Conservation (phyloP, 2,797 vertebrate species). For the Sebastes oblongus region DNA sequence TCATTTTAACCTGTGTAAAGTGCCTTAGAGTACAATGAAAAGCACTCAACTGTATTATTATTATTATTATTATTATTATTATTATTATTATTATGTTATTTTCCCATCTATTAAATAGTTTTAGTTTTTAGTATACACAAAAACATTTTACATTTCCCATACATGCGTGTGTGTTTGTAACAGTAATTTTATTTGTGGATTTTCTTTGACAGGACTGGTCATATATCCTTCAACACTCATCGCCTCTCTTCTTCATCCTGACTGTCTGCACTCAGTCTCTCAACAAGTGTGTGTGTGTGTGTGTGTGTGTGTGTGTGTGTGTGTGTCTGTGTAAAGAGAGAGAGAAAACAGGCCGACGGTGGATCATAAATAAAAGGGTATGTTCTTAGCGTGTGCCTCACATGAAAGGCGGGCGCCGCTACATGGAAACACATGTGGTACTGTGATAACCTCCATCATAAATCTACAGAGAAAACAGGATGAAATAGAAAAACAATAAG, state of each 20-base stretch:
- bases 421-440: conserved; percentile 59
- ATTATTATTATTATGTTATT: too few species aligned
- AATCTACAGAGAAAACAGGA: conserved; percentile 5
- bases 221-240: conserved; percentile 38
- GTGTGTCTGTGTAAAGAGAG: neutral
- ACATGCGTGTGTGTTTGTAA: neutral
- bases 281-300: conserved; percentile 13
- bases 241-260: conserved; percentile 1
- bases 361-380: conserved; percentile 54
- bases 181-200: conserved; percentile 7
- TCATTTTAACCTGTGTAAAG: too few species aligned
- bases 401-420: conserved; percentile 21
- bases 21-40: too few species aligned
- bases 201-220: conserved; percentile 3
- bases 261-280: conserved; percentile 43
- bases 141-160: neutral
- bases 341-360: conserved; percentile 14
- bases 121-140: neutral
- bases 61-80: too few species aligned
- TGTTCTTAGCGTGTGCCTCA: conserved; percentile 32
- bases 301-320: neutral
- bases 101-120: too few species aligned
- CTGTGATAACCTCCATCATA: conserved; percentile 31
- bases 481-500: neutral
- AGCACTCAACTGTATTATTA: too few species aligned